Evolutionary conservation across 1,140 invertebrate genomes (phyloP).

Genomic region (Metopolophium dirhodum): DNA sequence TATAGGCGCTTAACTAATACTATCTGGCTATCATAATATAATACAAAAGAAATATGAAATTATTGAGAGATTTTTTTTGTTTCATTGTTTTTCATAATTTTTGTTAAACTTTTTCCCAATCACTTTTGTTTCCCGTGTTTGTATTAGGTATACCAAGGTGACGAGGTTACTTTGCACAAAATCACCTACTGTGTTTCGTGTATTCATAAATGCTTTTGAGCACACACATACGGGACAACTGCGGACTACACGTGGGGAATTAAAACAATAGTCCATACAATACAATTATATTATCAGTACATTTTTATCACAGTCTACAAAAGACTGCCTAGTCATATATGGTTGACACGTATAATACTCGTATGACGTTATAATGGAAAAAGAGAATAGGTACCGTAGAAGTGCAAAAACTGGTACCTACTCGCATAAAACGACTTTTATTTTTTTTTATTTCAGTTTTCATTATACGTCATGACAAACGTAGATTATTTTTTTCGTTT

Average conservation of each 20-base stretch:
- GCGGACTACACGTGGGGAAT: neutral
- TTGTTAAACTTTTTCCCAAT: neutral
- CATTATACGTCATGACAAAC: neutral
- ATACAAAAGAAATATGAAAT: too few relatives aligned
- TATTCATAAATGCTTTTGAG: neutral
- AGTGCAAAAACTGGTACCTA: neutral
- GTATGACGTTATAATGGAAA: neutral
- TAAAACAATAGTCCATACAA: neutral
- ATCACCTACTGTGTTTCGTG: neutral
- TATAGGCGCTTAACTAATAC: too few relatives aligned
- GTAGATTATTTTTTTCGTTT: neutral
- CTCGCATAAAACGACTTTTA: neutral
- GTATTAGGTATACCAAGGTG: neutral
- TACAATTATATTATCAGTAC: neutral
- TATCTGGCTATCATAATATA: too few relatives aligned
- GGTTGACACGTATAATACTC: neutral
- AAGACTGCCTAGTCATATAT: neutral
- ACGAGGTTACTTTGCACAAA: neutral
- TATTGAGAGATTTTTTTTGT: too few relatives aligned
- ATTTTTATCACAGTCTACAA: neutral
- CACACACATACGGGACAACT: neutral
- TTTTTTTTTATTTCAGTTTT: neutral
- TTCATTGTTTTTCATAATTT: neutral
- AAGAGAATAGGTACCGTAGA: too few relatives aligned
- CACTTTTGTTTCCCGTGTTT: neutral